Evolutionary conservation across 2,888 invertebrate genomes (phyloP).

Genomic region (Protophormia terraenovae): DNA sequence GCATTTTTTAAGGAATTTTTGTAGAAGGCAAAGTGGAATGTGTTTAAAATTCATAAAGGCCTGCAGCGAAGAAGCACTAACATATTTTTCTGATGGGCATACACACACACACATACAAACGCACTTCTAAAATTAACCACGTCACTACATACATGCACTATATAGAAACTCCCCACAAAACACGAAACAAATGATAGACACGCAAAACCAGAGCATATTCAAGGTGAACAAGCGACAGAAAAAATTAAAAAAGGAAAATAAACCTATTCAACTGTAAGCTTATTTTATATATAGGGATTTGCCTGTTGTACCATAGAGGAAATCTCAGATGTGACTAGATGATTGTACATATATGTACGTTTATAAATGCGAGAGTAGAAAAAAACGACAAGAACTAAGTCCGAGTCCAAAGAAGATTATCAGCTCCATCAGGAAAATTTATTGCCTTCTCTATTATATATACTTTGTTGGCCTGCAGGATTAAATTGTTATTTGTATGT

Average conservation of each 20-base stretch:
- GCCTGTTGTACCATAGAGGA: neutral
- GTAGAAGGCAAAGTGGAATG: too few species aligned
- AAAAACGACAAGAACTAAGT: slow-evolving; percentile 15
- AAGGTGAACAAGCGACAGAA: slow-evolving; percentile 22
- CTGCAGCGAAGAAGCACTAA: too few species aligned
- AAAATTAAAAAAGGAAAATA: neutral
- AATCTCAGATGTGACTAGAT: neutral
- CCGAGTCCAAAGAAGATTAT: slow-evolving; percentile 58
- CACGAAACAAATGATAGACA: slow-evolving; percentile 19
- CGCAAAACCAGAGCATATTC: slow-evolving; percentile 18
- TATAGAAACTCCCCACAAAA: neutral
- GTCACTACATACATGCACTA: neutral
- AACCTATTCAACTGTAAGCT: neutral
- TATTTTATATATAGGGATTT: neutral
- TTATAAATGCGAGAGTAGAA: too few species aligned
- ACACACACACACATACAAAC: too few species aligned
- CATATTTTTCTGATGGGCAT: too few species aligned
- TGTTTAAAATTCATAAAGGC: too few species aligned
- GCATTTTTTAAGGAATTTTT: too few species aligned
- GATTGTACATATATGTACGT: neutral
- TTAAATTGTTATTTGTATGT: slow-evolving; percentile 37
- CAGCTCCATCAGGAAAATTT: slow-evolving; percentile 59
- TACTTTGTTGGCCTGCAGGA: slow-evolving; percentile 3
- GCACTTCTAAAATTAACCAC: neutral
- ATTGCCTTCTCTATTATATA: slow-evolving; percentile 41